Percentiles rank a stretch among this genome's conserved stretches.
Conservation (phyloP, 2,888 invertebrate genomes). For the Nebria salina region DNA sequence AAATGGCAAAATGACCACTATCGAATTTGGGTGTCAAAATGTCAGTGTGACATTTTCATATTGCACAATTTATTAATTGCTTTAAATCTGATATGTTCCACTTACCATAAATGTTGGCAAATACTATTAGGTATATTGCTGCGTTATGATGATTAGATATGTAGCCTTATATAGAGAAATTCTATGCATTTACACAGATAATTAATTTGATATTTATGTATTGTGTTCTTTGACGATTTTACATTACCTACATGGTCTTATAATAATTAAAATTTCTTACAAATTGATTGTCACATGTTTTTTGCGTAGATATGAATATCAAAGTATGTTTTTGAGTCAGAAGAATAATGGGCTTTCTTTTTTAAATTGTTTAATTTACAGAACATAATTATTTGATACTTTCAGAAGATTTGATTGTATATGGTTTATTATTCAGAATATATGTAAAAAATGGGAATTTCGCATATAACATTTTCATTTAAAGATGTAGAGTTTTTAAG, state of each 20-base stretch:
- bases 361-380: not conserved
- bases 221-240: not conserved
- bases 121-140: not conserved
- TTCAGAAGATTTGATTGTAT: too few species aligned
- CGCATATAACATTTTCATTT: too few species aligned
- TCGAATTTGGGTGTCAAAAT: not conserved
- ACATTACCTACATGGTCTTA: not conserved
- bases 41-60: not conserved
- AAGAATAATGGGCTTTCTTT: not conserved
- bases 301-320: not conserved
- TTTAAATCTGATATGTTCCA: not conserved
- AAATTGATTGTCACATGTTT: not conserved
- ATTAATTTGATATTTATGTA: not conserved
- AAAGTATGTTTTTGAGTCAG: not conserved
- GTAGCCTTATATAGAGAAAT: not conserved
- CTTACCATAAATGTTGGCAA: not conserved
- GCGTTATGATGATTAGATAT: not conserved
- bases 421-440: too few species aligned
- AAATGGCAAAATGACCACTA: not conserved
- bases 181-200: not conserved
- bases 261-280: not conserved
- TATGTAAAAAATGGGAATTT: too few species aligned
- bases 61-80: not conserved
- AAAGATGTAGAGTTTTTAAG: too few species aligned
- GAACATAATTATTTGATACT: too few species aligned